phyloP scores from a whole-genome alignment of 2,888 invertebrate genomes.

The Apocheima hispidaria region DNA sequence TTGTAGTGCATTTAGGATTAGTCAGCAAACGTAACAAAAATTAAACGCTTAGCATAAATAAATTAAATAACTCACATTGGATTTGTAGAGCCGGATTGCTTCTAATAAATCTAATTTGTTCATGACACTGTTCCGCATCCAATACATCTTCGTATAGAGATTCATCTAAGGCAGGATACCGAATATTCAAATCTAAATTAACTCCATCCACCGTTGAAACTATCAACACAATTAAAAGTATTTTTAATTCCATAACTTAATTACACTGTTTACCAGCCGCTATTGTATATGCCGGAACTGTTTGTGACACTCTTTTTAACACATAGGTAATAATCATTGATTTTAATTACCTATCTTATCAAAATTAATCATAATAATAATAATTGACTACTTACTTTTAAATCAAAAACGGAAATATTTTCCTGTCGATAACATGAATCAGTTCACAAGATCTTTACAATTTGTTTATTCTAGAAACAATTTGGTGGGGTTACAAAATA shows the following conservation, averaged over 20 bases:
- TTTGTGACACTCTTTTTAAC: not conserved
- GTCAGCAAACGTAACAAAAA: not conserved
- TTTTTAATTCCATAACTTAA: constrained; percentile 7
- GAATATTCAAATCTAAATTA: constrained; percentile 25
- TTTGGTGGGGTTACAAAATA: not conserved
- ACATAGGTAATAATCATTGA: not conserved
- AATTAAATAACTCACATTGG: constrained; percentile 58
- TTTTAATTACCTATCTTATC: constrained; percentile 17
- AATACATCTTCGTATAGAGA: constrained; percentile 62
- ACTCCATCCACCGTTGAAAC: constrained; percentile 35
- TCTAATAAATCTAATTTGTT: constrained; percentile 57
- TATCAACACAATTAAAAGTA: constrained; percentile 19
- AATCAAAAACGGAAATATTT: not conserved
- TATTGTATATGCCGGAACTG: not conserved
- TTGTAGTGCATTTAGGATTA: too few relatives aligned
- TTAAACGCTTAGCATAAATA: not conserved
- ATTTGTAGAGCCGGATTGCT: constrained; percentile 43
- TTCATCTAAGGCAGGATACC: constrained; percentile 54
- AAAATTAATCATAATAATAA: not conserved
- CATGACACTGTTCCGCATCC: constrained; percentile 59
- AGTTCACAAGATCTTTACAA: not conserved
- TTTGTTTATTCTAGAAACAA: not conserved
- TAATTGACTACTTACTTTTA: not conserved
- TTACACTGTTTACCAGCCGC: constrained; percentile 1
- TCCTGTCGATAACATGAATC: constrained; percentile 3